Evolutionary conservation across 2,888 invertebrate genomes (phyloP), one percentile per base, ranked within the genome.

Genomic region (Sussaba pulchella): DNA sequence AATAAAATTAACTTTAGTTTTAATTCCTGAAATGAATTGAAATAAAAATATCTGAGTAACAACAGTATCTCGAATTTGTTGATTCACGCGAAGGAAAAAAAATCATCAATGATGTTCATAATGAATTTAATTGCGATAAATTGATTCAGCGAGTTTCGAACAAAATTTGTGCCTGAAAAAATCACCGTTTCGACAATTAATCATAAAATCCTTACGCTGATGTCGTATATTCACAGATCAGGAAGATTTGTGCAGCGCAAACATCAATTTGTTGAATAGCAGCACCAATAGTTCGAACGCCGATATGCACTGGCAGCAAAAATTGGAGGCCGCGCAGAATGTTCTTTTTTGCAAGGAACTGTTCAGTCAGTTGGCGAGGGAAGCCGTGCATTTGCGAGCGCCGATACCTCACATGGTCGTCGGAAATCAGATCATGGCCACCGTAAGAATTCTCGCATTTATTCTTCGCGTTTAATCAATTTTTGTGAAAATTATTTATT

Each of bases 351-450:
- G 99, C 91, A 99, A 99, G 92, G 99, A 99, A 92, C 93, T 99
- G 39, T 99, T 99, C 90, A 97, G 98, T 83, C 97, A 99, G 88
- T 93, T 99, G 71, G 99, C 99, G 0, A 96, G 98, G 69, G 99
- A 99, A 92, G 99, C 99, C 0, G 98, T 99, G 4, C 98, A 98
- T 89, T 92, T 98, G 2, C 97, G 98, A 88, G 97, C 98, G 0
- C 96, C 97, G 0, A 98, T 99, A 89, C 99, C 99, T 0, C 99
- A 99, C 88, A 97, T 99, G 94, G 99, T 99, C 6, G 98, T 99
- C 47, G 98, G 98, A 59, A 99, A 99, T 93, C 98, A 99, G 92
- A 99, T 99, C 82, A 97, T 98, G 94, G 98, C 98, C 2, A 98
- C 98, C 21, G 97, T 98, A 91, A 92, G 59, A 61, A 41, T 43